A percentile compares a stretch with the other conserved stretches of the same genome.
phyloP scores from a whole-genome alignment of 1,140 invertebrate species.

The Druon quercuslanigerum region DNA sequence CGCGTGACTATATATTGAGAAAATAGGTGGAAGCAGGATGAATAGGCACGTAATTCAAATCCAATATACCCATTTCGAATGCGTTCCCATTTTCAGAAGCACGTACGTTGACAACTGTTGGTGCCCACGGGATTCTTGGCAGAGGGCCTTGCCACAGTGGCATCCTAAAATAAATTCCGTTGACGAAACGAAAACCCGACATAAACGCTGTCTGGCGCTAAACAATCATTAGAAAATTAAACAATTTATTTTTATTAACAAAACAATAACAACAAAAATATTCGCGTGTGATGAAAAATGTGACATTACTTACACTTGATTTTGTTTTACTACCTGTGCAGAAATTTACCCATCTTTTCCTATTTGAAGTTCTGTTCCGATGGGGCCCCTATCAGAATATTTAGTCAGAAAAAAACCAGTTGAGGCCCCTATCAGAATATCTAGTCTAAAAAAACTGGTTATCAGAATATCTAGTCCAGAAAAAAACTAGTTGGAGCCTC shows the following conservation, averaged over 20 bases:
- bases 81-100: conserved; percentile 42
- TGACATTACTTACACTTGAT: too few species aligned
- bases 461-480: too few species aligned
- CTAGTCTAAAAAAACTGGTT: too few species aligned
- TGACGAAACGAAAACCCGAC: conserved; percentile 55
- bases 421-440: too few species aligned
- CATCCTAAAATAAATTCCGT: conserved; percentile 62
- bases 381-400: too few species aligned
- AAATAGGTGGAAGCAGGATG: not conserved
- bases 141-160: conserved; percentile 45
- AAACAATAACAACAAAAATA: not conserved
- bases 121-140: conserved; percentile 56
- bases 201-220: conserved; percentile 40
- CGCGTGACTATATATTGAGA: conserved; percentile 13
- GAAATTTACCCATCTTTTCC: too few species aligned
- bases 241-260: not conserved
- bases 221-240: conserved; percentile 48
- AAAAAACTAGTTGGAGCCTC: too few species aligned
- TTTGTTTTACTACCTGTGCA: too few species aligned
- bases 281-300: not conserved
- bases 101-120: conserved; percentile 49
- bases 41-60: conserved; percentile 17
- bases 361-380: too few species aligned
- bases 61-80: conserved; percentile 14
- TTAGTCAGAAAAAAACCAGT: too few species aligned